Percentiles rank a stretch among this genome's conserved stretches.
Conservation (phyloP, 30 jellyfish, hydroid and myxozoan species). For the Chrysaora quinquecirrha region DNA sequence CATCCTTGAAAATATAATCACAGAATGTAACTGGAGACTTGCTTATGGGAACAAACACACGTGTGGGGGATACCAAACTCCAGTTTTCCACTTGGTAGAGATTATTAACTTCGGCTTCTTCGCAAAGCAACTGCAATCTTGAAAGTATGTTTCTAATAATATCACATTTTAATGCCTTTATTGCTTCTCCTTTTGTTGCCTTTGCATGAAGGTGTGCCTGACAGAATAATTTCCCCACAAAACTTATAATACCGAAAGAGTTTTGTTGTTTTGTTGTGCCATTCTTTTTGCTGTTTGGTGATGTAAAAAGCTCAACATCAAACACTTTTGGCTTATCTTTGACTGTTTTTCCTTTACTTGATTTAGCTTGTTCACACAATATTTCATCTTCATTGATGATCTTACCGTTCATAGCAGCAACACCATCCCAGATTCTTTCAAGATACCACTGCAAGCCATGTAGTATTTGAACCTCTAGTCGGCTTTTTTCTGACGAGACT, state of each 20-base stretch:
- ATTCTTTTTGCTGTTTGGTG: too few relatives aligned
- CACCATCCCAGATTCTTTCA: conserved; percentile 74
- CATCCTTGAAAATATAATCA: conserved; percentile 89
- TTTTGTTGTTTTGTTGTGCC: conserved; percentile 6
- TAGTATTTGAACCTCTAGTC: conserved; percentile 61
- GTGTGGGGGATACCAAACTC: conserved; percentile 94
- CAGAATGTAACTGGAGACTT: conserved; percentile 60
- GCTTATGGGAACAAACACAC: conserved; percentile 67
- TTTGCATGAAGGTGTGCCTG: conserved; percentile 78
- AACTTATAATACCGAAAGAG: conserved; percentile 54
- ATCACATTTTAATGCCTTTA: conserved; percentile 85
- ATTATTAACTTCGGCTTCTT: conserved; percentile 95
- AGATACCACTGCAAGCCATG: conserved; percentile 77
- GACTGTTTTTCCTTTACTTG: conserved; percentile 36
- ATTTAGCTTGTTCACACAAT: conserved; percentile 30
- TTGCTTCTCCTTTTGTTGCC: conserved; percentile 90
- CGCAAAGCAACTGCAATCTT: conserved; percentile 89
- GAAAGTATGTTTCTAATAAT: conserved; percentile 79
- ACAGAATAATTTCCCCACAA: conserved; percentile 73
- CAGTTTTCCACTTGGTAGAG: conserved; percentile 91
- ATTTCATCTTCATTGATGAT: conserved; percentile 58
- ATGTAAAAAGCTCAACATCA: conserved; percentile 39
- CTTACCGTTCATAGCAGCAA: conserved; percentile 48
- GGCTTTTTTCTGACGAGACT: conserved; percentile 66
- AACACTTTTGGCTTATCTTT: conserved; percentile 38